Evolutionary conservation across 2,888 invertebrate species (phyloP).

Genomic region (Tiphia femorata): DNA sequence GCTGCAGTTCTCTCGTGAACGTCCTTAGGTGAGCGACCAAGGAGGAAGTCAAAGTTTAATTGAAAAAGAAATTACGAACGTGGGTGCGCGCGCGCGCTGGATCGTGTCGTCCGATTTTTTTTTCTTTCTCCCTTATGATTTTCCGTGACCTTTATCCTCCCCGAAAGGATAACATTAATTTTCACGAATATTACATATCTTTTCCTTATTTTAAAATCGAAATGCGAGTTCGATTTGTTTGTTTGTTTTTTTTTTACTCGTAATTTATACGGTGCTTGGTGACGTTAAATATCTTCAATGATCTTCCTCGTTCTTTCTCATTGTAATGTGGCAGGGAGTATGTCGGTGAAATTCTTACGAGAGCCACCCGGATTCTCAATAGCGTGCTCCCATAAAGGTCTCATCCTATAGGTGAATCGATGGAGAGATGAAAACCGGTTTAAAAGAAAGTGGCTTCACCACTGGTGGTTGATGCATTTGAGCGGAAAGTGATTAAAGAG

Average conservation of each 20-base stretch:
- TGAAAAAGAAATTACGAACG: not conserved
- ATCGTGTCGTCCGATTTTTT: too few relatives aligned
- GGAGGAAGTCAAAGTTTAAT: too few relatives aligned
- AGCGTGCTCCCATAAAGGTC: not conserved
- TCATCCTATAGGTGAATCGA: not conserved
- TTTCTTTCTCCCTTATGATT: not conserved
- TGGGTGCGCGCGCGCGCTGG: not conserved
- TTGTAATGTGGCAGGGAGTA: not conserved
- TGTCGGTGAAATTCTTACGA: too few relatives aligned
- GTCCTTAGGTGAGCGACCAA: conserved; percentile 58
- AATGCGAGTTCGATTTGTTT: not conserved
- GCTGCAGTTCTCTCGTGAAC: conserved; percentile 62
- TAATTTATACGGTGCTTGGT: too few relatives aligned
- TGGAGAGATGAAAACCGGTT: conserved; percentile 51
- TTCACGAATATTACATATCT: not conserved
- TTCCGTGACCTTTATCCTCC: not conserved
- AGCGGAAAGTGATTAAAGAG: not conserved
- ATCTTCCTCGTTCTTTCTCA: not conserved
- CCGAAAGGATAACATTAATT: not conserved
- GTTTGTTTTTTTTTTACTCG: not conserved
- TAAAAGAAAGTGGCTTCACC: conserved; percentile 42
- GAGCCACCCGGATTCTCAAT: too few relatives aligned
- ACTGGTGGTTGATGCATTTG: conserved; percentile 8
- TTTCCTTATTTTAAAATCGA: not conserved
- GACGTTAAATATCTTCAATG: too few relatives aligned